Conservation (phyloP, 2,113 vertebrate species). For the Microtus oregoni region DNA sequence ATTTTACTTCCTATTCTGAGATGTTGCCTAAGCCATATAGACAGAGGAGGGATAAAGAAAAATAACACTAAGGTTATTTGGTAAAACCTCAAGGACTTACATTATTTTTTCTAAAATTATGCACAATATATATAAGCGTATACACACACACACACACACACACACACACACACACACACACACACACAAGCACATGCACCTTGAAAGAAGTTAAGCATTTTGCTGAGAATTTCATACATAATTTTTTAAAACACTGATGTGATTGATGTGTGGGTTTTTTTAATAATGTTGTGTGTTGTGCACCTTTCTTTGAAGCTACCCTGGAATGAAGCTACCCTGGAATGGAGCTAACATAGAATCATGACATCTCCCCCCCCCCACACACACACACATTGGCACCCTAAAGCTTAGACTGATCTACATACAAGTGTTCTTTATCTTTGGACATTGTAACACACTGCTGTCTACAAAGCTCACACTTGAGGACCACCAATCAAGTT, state of each 20-base stretch:
- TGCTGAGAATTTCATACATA: slow-evolving; percentile 52
- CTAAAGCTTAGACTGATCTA: neutral
- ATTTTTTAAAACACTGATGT: slow-evolving; percentile 41
- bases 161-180: too few species aligned
- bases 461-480: neutral
- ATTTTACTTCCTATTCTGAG: neutral
- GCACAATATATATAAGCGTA: neutral
- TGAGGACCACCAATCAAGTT: neutral
- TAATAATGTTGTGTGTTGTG: neutral
- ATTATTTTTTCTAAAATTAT: neutral
- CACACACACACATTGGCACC: neutral
- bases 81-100: neutral
- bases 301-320: neutral
- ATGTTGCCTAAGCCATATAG: neutral
- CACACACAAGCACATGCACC: neutral
- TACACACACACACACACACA: too few species aligned
- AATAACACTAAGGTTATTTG: neutral
- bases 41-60: neutral
- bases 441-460: neutral
- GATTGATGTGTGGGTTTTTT: neutral
- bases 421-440: neutral
- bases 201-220: neutral
- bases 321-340: too few species aligned
- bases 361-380: neutral
- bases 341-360: neutral